Conservation (phyloP, 2,113 vertebrate genomes). For the Leptobrachium leishanense region DNA sequence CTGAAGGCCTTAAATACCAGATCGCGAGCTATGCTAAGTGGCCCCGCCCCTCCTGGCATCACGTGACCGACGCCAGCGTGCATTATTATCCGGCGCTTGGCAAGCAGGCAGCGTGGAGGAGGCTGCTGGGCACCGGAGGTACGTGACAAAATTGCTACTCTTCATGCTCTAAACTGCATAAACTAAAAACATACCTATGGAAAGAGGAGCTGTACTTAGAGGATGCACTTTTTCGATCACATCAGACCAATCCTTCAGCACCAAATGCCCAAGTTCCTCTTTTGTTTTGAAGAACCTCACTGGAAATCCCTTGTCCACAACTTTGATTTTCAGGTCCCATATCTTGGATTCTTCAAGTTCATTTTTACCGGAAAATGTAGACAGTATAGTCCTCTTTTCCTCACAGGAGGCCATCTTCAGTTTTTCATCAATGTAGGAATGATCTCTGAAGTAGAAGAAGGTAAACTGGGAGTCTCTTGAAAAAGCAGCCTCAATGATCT, state of each 20-base stretch:
- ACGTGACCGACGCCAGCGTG: no score
- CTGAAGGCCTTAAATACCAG: no score
- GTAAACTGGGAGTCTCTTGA: slow-evolving; percentile 49
- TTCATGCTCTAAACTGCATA: no score
- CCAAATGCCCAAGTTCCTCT: slow-evolving; percentile 48
- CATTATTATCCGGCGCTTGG: no score
- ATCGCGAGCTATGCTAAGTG: no score
- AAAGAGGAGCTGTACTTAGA: slow-evolving; percentile 16
- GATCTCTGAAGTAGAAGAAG: slow-evolving; percentile 59
- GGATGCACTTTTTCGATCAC: slow-evolving; percentile 56
- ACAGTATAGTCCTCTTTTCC: background rate
- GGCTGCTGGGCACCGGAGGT: no score
- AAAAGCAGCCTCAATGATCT: slow-evolving; percentile 55
- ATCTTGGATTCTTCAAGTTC: slow-evolving; percentile 46
- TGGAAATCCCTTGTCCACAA: slow-evolving; percentile 49
- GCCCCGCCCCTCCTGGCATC: no score
- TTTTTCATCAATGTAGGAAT: slow-evolving; percentile 6
- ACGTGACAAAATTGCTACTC: background rate
- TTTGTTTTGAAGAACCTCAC: slow-evolving; percentile 54
- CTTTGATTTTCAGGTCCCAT: slow-evolving; percentile 51
- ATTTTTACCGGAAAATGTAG: rapidly evolving
- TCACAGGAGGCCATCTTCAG: slow-evolving; percentile 13
- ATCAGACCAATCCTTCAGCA: slow-evolving; percentile 54
- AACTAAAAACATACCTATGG: slow-evolving; percentile 45
- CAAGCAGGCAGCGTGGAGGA: no score